These are phyloP conservation scores for Dolomedes plantarius DNA, from an alignment of 2,888 invertebrate species.

Conservation along the genomic window DNA sequence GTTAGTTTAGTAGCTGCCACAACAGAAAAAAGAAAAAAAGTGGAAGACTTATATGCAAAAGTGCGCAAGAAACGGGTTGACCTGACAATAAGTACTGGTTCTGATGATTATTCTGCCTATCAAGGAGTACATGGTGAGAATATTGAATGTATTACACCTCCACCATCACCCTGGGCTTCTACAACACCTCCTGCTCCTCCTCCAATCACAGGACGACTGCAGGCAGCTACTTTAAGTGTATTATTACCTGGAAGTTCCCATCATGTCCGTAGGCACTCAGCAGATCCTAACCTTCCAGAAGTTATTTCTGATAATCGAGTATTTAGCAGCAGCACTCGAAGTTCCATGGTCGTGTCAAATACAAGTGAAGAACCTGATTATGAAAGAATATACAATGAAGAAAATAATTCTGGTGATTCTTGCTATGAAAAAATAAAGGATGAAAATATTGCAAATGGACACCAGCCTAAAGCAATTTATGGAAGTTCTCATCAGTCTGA, in stretches of 20 bases:
- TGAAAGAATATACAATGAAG: conserved; percentile 59
- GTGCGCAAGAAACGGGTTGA: conserved; percentile 70
- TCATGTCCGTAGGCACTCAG: conserved; percentile 57
- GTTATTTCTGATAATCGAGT: conserved; percentile 42
- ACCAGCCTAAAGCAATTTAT: conserved; percentile 5
- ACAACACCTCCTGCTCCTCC: conserved; percentile 67
- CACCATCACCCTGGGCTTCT: conserved; percentile 64
- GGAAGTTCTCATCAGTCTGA: background rate
- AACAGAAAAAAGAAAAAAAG: conserved; percentile 50
- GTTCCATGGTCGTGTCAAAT: conserved; percentile 13
- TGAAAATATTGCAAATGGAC: background rate
- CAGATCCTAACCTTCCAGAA: conserved; percentile 59
- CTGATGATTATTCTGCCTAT: conserved; percentile 46
- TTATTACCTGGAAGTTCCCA: conserved; percentile 43
- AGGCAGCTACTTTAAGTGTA: conserved; percentile 55
- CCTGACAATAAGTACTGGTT: conserved; percentile 43
- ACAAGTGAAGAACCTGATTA: conserved; percentile 57
- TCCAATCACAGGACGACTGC: conserved; percentile 53
- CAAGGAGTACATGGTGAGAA: conserved; percentile 36
- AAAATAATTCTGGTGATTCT: conserved; percentile 59
- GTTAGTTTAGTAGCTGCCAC: conserved; percentile 41
- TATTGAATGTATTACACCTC: conserved; percentile 48
- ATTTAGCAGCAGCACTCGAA: conserved; percentile 31
- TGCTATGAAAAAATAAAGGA: conserved; percentile 69
- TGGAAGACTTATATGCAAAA: conserved; percentile 73